These are phyloP conservation scores for Latheticus oryzae DNA, from an alignment of 2,888 invertebrate genomes.

Conservation along the genomic window DNA sequence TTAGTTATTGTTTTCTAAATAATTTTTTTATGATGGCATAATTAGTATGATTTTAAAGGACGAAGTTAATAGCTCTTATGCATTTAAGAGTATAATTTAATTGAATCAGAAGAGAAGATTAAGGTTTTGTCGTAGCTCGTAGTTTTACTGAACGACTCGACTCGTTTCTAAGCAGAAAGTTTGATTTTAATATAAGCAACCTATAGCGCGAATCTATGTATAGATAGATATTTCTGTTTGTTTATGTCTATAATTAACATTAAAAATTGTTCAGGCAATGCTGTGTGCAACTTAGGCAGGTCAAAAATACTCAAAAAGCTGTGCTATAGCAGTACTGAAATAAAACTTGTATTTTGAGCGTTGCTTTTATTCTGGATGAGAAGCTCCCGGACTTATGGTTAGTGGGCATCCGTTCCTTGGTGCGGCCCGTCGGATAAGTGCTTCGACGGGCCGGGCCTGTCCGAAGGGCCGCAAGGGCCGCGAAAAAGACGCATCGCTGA, in stretches of 20 bases:
- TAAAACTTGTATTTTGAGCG: slow-evolving; percentile 68
- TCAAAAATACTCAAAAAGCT: slow-evolving; percentile 69
- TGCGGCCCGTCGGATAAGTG: slow-evolving; percentile 56
- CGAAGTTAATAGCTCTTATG: slow-evolving; percentile 29
- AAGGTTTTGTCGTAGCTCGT: too few species aligned
- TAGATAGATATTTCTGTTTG: slow-evolving; percentile 68
- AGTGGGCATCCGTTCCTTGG: slow-evolving; percentile 59
- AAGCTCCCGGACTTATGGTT: slow-evolving; percentile 58
- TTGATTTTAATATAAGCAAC: slow-evolving; percentile 39
- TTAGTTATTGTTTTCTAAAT: too few species aligned
- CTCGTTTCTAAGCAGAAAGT: slow-evolving; percentile 32
- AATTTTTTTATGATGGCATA: too few species aligned
- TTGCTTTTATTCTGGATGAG: slow-evolving; percentile 66
- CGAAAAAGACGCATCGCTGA: slow-evolving; percentile 41
- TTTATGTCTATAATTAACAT: slow-evolving; percentile 69
- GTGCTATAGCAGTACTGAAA: slow-evolving; percentile 67
- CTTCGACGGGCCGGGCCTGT: slow-evolving; percentile 50
- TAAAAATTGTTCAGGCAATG: slow-evolving; percentile 66
- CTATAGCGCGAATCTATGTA: slow-evolving; percentile 65
- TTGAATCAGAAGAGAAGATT: slow-evolving; percentile 30
- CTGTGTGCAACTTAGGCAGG: slow-evolving; percentile 67
- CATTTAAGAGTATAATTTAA: slow-evolving; percentile 28
- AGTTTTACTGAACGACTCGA: slow-evolving; percentile 20
- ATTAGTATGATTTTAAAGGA: slow-evolving; percentile 30
- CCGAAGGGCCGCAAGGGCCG: slow-evolving; percentile 25